Percentiles rank a stretch among this genome's conserved stretches.
phyloP scores from a whole-genome alignment of 2,888 invertebrate genomes.

The Glyphotaelius pellucidus region DNA sequence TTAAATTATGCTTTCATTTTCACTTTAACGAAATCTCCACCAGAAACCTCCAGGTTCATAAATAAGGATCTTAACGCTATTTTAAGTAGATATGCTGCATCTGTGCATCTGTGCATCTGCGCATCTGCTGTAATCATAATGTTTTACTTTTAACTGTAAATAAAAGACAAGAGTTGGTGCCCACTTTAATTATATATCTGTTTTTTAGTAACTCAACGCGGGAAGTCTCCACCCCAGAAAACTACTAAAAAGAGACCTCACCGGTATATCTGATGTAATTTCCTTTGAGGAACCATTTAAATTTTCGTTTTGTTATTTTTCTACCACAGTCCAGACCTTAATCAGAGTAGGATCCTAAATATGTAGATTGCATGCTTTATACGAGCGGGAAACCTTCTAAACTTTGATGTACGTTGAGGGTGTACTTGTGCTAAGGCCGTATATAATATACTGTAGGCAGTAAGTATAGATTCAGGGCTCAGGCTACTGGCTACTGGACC shows the following conservation, averaged over 20 bases:
- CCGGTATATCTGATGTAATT: neutral
- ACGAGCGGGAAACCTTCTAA: slow-evolving; percentile 2
- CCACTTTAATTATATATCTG: neutral
- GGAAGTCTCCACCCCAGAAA: neutral
- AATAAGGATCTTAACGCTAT: neutral
- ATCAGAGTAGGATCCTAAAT: neutral
- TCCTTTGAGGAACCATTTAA: neutral
- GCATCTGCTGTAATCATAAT: too few species aligned
- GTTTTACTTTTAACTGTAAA: neutral
- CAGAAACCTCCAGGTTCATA: neutral
- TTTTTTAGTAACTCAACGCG: neutral
- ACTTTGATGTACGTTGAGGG: neutral
- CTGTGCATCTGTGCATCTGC: too few species aligned
- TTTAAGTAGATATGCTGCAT: too few species aligned
- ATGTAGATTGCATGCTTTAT: slow-evolving; percentile 2
- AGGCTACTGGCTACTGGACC: neutral
- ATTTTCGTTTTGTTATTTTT: neutral
- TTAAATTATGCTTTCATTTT: neutral
- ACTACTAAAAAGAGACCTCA: neutral
- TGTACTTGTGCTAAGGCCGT: neutral
- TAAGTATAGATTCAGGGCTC: neutral
- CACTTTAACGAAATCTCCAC: neutral
- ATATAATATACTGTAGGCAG: neutral
- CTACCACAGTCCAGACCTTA: neutral
- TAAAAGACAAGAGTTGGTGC: neutral